Conservation (phyloP, 2,113 vertebrate genomes). For the Antennarius striatus region DNA sequence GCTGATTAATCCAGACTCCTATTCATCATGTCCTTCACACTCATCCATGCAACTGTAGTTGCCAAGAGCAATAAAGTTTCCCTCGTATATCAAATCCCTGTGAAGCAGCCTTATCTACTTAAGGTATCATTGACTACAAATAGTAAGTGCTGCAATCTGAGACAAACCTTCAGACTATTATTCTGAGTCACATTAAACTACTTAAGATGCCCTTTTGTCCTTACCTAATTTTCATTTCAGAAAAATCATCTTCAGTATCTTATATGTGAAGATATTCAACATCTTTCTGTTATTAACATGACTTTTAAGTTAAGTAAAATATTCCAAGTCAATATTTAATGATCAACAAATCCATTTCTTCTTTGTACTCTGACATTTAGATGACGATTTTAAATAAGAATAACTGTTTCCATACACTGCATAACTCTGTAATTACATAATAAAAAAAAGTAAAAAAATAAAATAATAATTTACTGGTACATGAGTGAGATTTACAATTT, state of each 20-base stretch:
- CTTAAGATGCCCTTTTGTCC: neutral
- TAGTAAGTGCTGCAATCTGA: conserved; percentile 26
- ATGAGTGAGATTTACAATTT: no score
- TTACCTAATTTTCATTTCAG: conserved; percentile 3
- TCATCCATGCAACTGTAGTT: conserved; percentile 41
- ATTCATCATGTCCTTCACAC: conserved; percentile 59
- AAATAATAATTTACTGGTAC: no score
- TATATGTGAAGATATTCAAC: no score
- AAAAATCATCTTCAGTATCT: neutral
- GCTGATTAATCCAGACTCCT: conserved; percentile 42
- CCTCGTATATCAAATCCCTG: conserved; percentile 44
- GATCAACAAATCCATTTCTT: no score
- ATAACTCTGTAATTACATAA: no score
- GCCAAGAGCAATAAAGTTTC: conserved; percentile 57
- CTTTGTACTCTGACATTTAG: no score
- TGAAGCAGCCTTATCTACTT: conserved; percentile 39
- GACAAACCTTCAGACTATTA: conserved; percentile 30
- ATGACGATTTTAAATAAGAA: no score
- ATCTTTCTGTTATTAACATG: no score
- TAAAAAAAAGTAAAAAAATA: no score
- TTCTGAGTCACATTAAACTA: conserved; percentile 27
- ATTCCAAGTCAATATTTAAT: no score
- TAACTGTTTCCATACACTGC: no score
- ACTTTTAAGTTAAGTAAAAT: no score
- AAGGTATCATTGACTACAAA: conserved; percentile 36